Base-by-base conservation (phyloP, 2,888 invertebrate species). In the Plebejus melissa region DNA sequence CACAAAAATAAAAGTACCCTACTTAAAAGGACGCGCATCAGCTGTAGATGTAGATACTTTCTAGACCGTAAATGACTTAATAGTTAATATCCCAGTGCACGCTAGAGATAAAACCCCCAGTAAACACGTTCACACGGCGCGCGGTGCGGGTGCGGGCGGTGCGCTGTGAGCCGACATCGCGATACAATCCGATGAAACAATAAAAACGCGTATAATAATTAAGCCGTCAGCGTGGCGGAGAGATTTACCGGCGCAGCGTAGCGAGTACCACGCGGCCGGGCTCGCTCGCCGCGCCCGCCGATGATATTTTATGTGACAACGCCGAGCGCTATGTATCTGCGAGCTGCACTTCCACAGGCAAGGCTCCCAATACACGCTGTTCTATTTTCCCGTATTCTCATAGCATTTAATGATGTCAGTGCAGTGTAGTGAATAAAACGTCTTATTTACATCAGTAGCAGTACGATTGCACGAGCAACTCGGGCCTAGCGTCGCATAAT, bases 161-260 rank as follows among this genome's bases (percentile, higher is more conserved):
- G 58, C 4, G 4, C 32, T 65, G 28, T 65, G 22, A 65, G 11
- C 60, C 58, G 36, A 65, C 74, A 32, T 36, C 69, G 28, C 74
- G 76, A 70, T 76, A 70, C 71, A 38, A 76, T 76, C 71, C 74
- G 60, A 41, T 16, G 74, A 60, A 74, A 75, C 57, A 74, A 74
- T 76, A 76, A 77, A 77, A 76, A 74, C 77, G 69, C 76, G 57
- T 77, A 75, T 78, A 78, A 75, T 78, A 78, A 78, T 78, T 78
- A 77, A 77, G 75, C 76, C 77, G 78, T 78, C 78, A 76, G 69
- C 69, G 50, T 13, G 11, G 71, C 13, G 71, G 50, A 38, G 74
- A 50, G 74, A 50, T 76, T 76, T 76, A 76, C 28, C 11, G 65
- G 11, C 16, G 60, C 60, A 28, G 75, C 74, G 75, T 74, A 32